Evolutionary conservation across 1,140 invertebrate species (phyloP), one percentile per base, ranked within the genome.

Genomic region (Diabrotica undecimpunctata): DNA sequence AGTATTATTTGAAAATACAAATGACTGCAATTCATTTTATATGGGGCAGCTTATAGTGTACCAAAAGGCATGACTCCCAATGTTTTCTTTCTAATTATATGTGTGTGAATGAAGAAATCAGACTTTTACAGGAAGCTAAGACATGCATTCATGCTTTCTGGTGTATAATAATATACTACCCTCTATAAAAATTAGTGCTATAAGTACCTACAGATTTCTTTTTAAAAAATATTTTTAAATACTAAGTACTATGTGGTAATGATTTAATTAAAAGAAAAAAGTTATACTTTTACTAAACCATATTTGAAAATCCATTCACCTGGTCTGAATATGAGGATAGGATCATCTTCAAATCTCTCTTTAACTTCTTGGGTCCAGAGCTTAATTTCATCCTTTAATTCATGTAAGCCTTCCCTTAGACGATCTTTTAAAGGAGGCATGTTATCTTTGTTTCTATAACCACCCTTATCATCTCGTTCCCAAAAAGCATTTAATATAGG

Each of bases 291-390:
- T 6, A 46, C 41, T 4, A 8, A 10, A 10, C 3, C n/a, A 10
- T 46, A 46, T 46, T 46, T 46, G 3, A 46, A 46, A 46, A 46
- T 46, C 25, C 1, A 25, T 25, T 25, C 4, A 55, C 54, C 61
- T 9, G 61, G 52, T 38, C 61, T 54, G 13, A 62, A 62, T 25
- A 62, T 41, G 11, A 62, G 0, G 7, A 62, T 6, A 13, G 61
- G 61, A 50, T 64, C 55, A 52, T 61, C 25, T 69, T 82, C 78
- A 6, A 88, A 77, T 54, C 79, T 76, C 57, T 92, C 88, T 68
- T 85, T 87, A 0, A 88, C 70, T 84, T 95, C 93, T 66, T 89
- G 74, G 46, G 79, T 81, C 78, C 87, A 89, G 37, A 91, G 61
- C 62, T 82, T 81, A 0, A 89, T 81, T 81, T 94, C 90, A 12